Percentiles rank a stretch among this genome's conserved stretches.
Evolutionary conservation across 1,140 invertebrate species (phyloP).

Genomic region (Drosophila suzukii): DNA sequence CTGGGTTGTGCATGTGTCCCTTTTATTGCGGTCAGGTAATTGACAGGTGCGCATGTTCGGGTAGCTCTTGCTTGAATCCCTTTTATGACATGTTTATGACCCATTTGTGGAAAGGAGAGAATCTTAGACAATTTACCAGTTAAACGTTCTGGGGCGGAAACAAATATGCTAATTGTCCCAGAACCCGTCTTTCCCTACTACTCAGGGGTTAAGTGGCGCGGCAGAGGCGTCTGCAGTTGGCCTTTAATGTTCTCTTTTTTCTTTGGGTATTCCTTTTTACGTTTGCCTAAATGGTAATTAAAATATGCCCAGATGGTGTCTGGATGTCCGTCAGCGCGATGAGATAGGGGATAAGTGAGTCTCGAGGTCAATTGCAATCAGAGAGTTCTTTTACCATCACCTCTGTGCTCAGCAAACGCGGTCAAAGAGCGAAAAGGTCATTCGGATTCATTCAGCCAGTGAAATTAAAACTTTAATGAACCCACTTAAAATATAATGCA

Average conservation of each 20-base stretch:
- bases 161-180: no score
- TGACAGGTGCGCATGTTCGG: no score
- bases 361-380: constrained; percentile 68
- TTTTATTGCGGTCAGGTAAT: no score
- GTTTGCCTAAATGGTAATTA: constrained; percentile 73
- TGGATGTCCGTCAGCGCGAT: neutral
- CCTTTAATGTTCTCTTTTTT: constrained; percentile 27
- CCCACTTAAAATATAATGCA: no score
- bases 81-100: no score
- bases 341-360: neutral
- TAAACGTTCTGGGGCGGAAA: no score
- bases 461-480: neutral
- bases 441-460: neutral
- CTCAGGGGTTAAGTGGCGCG: constrained; percentile 10
- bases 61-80: no score
- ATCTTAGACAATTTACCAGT: no score
- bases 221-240: constrained; percentile 40
- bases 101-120: no score
- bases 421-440: constrained; percentile 52
- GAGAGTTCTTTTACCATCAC: constrained; percentile 18
- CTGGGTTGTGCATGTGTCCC: no score
- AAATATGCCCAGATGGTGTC: constrained; percentile 64
- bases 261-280: constrained; percentile 22
- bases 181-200: no score
- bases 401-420: constrained; percentile 5